These are phyloP conservation scores for Stegastes partitus DNA, from an alignment of 2,113 vertebrate species.

Conservation along the genomic window DNA sequence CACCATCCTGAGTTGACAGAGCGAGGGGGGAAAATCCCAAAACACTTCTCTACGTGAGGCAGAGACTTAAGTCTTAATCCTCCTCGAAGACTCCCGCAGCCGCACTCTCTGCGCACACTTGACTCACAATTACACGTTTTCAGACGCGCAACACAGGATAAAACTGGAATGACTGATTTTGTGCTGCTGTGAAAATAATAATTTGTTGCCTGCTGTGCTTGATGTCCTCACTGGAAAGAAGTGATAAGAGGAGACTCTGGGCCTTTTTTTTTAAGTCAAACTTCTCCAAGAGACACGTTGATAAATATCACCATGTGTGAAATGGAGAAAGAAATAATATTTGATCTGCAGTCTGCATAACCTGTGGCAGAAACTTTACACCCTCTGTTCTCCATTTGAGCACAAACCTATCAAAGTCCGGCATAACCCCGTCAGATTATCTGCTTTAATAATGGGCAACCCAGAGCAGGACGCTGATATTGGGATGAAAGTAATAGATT, in stretches of 20 bases:
- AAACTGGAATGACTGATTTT: slow-evolving; percentile 49
- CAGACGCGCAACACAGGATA: slow-evolving; percentile 42
- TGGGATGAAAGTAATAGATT: slow-evolving; percentile 76
- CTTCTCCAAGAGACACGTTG: background rate
- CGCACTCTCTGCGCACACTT: slow-evolving; percentile 54
- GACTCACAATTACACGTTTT: slow-evolving; percentile 67
- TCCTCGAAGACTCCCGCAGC: slow-evolving; percentile 36
- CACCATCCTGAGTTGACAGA: slow-evolving; percentile 18
- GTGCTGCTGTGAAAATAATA: slow-evolving; percentile 58
- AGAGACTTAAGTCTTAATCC: slow-evolving; percentile 61
- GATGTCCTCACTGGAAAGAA: slow-evolving; percentile 11
- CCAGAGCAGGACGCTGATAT: slow-evolving; percentile 43
- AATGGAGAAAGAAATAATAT: slow-evolving; percentile 38
- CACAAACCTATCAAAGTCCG: slow-evolving; percentile 13
- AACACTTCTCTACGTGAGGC: slow-evolving; percentile 57
- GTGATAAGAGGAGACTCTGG: slow-evolving; percentile 1
- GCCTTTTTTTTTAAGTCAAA: background rate
- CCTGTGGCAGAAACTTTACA: slow-evolving; percentile 34
- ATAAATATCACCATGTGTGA: slow-evolving; percentile 46
- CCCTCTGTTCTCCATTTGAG: slow-evolving; percentile 32
- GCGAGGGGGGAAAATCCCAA: slow-evolving; percentile 29
- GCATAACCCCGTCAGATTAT: slow-evolving; percentile 50
- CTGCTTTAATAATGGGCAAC: slow-evolving; percentile 60
- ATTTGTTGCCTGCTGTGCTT: slow-evolving; percentile 37
- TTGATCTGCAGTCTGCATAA: slow-evolving; percentile 26